Evolutionary conservation across 2,113 vertebrate genomes (phyloP), one percentile per base, ranked within the genome.

Genomic region (Puffinus mauretanicus): DNA sequence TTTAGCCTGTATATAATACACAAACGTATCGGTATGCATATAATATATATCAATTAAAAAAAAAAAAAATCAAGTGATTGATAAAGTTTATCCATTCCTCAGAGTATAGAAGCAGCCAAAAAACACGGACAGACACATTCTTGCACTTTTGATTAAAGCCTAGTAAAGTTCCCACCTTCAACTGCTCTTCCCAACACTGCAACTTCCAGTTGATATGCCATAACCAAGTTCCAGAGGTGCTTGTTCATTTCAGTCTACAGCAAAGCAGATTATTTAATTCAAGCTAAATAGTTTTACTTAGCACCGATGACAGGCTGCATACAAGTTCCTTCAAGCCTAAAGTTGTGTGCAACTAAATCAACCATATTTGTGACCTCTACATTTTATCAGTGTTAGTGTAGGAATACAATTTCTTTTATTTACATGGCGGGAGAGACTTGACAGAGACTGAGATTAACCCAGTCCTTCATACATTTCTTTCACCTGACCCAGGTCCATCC

Each of bases 341-440:
- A 54, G 49, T 22, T 0, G 0, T 3, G 10, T 32, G 44, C 38
- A 83, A 36, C 9, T 58, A 34, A 7, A 79, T 22, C 55, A 90
- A 38, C 21, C 6, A 1, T 34, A 55, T 17, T 20, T 67, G 32
- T 55, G 17, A 77, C 27, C 42, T 36, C 27, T 21, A 46, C 19
- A 9, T 8, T 57, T 65, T 0, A 49, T 19, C 32, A 44, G 15
- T 51, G 16, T 18, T 44, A 51, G 18, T 3, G 1, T 0, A 73
- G 36, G 17, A 70, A 78, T 49, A 49, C 2, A 6, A 32, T 30
- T 58, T 66, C 27, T 25, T 87, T 62, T 58, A 62, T 91, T 77
- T 40, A 75, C 7, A 12, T 3, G 21, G 11, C 16, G 27, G 16
- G n/a, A 66, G 16, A 70, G 46, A 80, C 38, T 11, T n/a, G 14